These are phyloP conservation scores for Henricia sp. DNA, from an alignment of 53 echinoderm and acorn worm genomes.

Conservation along the genomic window DNA sequence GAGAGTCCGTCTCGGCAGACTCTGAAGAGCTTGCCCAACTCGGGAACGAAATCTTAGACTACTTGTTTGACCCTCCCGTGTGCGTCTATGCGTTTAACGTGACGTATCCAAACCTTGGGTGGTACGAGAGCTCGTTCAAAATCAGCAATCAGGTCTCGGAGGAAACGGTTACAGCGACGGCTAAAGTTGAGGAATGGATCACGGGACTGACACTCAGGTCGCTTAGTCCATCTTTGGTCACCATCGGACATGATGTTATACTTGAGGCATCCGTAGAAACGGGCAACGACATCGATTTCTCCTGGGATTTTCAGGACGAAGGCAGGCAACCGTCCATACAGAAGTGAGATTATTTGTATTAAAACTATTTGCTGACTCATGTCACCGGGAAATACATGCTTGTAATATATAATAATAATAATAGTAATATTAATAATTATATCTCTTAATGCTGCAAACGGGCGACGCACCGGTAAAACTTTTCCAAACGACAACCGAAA, in stretches of 20 bases:
- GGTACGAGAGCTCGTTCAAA: constrained; percentile 59
- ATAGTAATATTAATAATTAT: too few species aligned
- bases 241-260: constrained; percentile 55
- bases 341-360: too few species aligned
- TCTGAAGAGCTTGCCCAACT: constrained; percentile 45
- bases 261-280: constrained; percentile 69
- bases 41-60: constrained; percentile 10
- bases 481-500: too few species aligned
- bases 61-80: constrained; percentile 22
- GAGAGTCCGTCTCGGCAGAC: background rate
- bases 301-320: constrained; percentile 83
- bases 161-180: constrained; percentile 40
- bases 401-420: too few species aligned
- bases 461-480: too few species aligned
- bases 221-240: constrained; percentile 61
- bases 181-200: constrained; percentile 82
- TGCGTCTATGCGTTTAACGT: constrained; percentile 63
- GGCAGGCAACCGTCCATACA: constrained; percentile 17
- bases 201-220: constrained; percentile 72
- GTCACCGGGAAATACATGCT: too few species aligned
- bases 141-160: constrained; percentile 75
- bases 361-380: too few species aligned
- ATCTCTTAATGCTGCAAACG: too few species aligned
- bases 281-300: constrained; percentile 77
- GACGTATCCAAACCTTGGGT: constrained; percentile 69